phyloP scores from a whole-genome alignment of 2,888 invertebrate genomes.

The Amblyjoppa fuscipennis region DNA sequence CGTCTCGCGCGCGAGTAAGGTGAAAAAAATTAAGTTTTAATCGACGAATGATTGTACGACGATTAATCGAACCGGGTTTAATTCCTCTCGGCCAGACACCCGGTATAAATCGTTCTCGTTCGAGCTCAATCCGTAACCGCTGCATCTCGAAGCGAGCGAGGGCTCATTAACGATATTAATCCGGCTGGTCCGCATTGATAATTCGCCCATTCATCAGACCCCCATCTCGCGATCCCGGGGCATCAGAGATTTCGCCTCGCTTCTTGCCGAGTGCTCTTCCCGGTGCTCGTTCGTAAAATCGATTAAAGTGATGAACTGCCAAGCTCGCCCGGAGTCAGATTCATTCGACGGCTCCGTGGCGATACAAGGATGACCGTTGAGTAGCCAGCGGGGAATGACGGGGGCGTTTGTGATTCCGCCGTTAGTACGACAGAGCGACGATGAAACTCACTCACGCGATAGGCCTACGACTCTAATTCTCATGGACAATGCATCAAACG shows the following conservation, averaged over 20 bases:
- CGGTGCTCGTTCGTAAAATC: slow-evolving; percentile 73
- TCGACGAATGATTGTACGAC: slow-evolving; percentile 56
- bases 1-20: neutral
- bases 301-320: slow-evolving; percentile 81
- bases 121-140: slow-evolving; percentile 68
- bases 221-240: slow-evolving; percentile 76
- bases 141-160: slow-evolving; percentile 67
- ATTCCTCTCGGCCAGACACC: slow-evolving; percentile 53
- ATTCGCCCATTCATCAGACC: slow-evolving; percentile 80
- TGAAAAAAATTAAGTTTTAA: slow-evolving; percentile 21
- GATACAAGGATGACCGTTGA: slow-evolving; percentile 20
- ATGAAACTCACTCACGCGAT: slow-evolving; percentile 55
- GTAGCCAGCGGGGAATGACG: slow-evolving; percentile 19
- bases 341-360: slow-evolving; percentile 18
- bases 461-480: slow-evolving; percentile 71
- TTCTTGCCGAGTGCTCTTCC: slow-evolving; percentile 48
- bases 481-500: slow-evolving; percentile 78
- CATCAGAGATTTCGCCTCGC: slow-evolving; percentile 69
- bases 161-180: slow-evolving; percentile 80
- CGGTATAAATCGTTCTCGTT: slow-evolving; percentile 75
- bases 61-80: slow-evolving; percentile 54
- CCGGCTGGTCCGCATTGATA: slow-evolving; percentile 77
- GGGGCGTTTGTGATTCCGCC: slow-evolving; percentile 51
- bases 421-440: slow-evolving; percentile 48
- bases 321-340: slow-evolving; percentile 59